Percentiles rank a stretch among this genome's conserved stretches.
Evolutionary conservation across 2,888 invertebrate species (phyloP).

Genomic region (Sthenelais limicola): DNA sequence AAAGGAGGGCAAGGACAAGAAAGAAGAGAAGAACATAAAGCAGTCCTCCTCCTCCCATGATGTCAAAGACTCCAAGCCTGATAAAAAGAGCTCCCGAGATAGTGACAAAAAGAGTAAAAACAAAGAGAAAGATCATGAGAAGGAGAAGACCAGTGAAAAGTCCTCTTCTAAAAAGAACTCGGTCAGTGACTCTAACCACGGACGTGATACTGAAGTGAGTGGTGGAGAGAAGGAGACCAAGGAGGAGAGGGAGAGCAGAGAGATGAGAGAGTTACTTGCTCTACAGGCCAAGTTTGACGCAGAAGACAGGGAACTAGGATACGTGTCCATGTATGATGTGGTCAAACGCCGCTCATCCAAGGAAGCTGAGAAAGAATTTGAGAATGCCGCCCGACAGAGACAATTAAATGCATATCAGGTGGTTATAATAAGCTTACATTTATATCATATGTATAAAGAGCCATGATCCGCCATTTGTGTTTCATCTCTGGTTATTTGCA

Average conservation of each 20-base stretch:
- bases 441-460: conserved; percentile 44
- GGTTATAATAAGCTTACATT: no score
- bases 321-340: conserved; percentile 98
- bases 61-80: conserved; percentile 20
- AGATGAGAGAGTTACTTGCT: conserved; percentile 28
- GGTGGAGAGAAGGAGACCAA: conserved; percentile 25
- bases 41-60: conserved; percentile 4
- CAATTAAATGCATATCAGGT: conserved; percentile 6
- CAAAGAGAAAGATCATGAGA: conserved; percentile 24
- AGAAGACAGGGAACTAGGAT: conserved; percentile 73
- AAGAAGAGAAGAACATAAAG: conserved; percentile 3
- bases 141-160: conserved; percentile 22
- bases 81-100: conserved; percentile 20
- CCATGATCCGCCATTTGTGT: no score
- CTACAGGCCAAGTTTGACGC: conserved; percentile 17
- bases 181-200: conserved; percentile 23
- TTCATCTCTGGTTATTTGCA: no score
- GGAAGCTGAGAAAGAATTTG: conserved; percentile 40
- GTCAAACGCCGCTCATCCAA: conserved; percentile 65
- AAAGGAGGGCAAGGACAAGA: conserved; percentile 19
- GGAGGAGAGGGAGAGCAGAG: conserved; percentile 60
- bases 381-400: conserved; percentile 14
- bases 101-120: conserved; percentile 39
- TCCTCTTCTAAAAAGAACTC: conserved; percentile 21
- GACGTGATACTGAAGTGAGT: conserved; percentile 22